Evolutionary conservation across 2,113 vertebrate genomes (phyloP).

Genomic region (Thunnus thynnus): DNA sequence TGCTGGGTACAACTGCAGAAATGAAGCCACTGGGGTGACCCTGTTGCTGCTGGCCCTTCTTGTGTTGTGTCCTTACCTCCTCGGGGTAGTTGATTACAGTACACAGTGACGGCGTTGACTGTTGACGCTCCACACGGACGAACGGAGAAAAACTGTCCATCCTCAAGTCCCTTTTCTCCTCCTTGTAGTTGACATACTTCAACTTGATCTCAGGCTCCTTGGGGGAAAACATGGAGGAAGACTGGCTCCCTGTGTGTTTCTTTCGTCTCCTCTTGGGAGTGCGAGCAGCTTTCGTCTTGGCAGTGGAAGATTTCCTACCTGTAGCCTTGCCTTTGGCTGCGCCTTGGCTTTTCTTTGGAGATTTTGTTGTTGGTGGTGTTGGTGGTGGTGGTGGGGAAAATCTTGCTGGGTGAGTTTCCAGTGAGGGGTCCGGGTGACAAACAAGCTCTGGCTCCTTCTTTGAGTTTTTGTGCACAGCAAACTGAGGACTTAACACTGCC

Average conservation of each 20-base stretch:
- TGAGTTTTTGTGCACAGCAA: background rate
- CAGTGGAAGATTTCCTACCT: constrained; percentile 43
- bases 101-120: constrained; percentile 65
- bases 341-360: constrained; percentile 71
- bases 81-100: constrained; percentile 84
- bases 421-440: constrained; percentile 11
- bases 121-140: constrained; percentile 68
- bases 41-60: constrained; percentile 68
- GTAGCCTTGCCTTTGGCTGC: constrained; percentile 47
- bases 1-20: constrained; percentile 75
- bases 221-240: constrained; percentile 78
- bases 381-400: background rate
- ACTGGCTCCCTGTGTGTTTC: constrained; percentile 48
- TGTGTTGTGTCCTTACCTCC: constrained; percentile 65
- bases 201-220: constrained; percentile 87
- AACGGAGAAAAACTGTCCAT: constrained; percentile 81
- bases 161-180: constrained; percentile 77
- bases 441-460: constrained; percentile 25
- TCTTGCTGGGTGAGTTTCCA: constrained; percentile 16
- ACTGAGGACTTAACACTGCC: background rate
- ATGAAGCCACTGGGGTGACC: constrained; percentile 44
- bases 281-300: constrained; percentile 67
- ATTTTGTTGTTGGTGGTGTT: constrained; percentile 21
- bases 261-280: constrained; percentile 72
- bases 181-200: constrained; percentile 81